Evolutionary conservation across 2,888 invertebrate genomes (phyloP), one percentile per base, ranked within the genome.

Genomic region (Cactoblastis cactorum): DNA sequence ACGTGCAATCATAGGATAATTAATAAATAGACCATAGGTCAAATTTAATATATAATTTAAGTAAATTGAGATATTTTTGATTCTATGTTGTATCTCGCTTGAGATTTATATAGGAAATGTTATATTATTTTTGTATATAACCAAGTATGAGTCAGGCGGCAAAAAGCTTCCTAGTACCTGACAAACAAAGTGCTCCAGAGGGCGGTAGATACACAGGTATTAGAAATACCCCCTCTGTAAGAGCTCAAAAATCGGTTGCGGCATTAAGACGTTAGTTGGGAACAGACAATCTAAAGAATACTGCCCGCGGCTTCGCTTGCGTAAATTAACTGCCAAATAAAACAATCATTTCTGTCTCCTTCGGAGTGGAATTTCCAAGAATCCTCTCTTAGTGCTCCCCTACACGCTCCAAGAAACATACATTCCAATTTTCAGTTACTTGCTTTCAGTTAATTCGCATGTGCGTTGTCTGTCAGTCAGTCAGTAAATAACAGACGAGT

Each of bases 131-230:
- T 5, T 61, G 61, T 70, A 62, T 61, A 57, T 67, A 62, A 55
- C 22, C 47, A 51, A 54, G 51, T 53, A 62, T 69, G 87, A 88
- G 87, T 88, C 88, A 74, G 88, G 88, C 83, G 69, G 88, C 87
- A 74, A 67, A 63, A 58, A 53, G 90, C 90, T 90, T 88, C 90
- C 88, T 82, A 83, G 90, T 90, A 90, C 90, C 90, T 90, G 90
- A 84, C 83, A 77, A 64, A 61, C 57, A 60, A 57, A 53, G 63
- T 85, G 84, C 89, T 90, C 86, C 84, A 63, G 81, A 74, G 75
- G 74, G 85, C 79, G 64, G 51, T 53, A 45, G 53, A 49, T 22
- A 50, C 41, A 52, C 22, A 22, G 5, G 22, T 22, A 4, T 22
- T 22, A 22, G 3, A 22, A 22, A 22, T 22, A 22, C 45, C 69